Base-by-base conservation (phyloP, 2,113 vertebrate species). In the Rhinichthys klamathensis region DNA sequence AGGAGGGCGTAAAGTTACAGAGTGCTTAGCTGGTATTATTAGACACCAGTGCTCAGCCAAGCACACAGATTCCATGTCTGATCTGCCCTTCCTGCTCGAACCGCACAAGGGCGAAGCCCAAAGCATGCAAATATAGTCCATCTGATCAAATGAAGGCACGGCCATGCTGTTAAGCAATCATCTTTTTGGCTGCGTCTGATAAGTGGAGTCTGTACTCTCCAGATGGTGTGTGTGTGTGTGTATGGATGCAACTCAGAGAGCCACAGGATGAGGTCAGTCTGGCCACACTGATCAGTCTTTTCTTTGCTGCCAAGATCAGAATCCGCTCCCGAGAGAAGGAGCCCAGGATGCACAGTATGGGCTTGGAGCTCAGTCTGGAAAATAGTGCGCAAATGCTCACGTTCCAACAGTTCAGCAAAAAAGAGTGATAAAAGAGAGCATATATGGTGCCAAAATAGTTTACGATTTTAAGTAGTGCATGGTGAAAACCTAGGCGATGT, bases 151-250 rank as follows among this genome's bases (percentile, higher is more conserved):
- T 89, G 87, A 90, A 85, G 86, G 80, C 78, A 82, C 76, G 69
- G 73, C 58, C 84, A 80, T 88, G 88, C 85, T 88, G 88, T 87
- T 85, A 89, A 89, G 88, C 87, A 89, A 88, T 90, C 88, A 89
- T 90, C 79, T 90, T 88, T 89, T 89, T 89, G 90, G 83, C 89
- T 77, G 41, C 60, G 61, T 88, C 58, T 32, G 58, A 49, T 60
- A 25, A 76, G 70, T 84, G 77, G 88, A 80, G 75, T 84, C 74
- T 90, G 54, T 88, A 81, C 38, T 78, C 69, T 88, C 83, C 90
- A 92, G 89, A 92, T 89, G 89, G 90, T 88, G 86, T 84, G 85
- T 60, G 72, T 83, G 80, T 58, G 82, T 60, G 77, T 70, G n/a
- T 84, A 41, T 84, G 86, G 46, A 46, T 87, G 86, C 49, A 54